Evolutionary conservation across 2,113 vertebrate species (phyloP), one percentile per base, ranked within the genome.

Genomic region (Macquaria ambigua): DNA sequence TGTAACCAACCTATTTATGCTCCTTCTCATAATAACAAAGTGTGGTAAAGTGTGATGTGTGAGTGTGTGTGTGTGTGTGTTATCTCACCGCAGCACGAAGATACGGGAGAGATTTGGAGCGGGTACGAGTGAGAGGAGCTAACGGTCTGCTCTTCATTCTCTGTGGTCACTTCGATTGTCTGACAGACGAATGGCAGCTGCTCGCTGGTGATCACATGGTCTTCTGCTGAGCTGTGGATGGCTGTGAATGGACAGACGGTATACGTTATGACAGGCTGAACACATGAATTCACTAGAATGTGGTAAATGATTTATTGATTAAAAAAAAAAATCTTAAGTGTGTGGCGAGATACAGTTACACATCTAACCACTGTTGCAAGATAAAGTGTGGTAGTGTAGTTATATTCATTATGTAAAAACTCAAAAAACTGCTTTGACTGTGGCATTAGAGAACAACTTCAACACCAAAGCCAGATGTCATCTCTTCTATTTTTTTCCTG

Each of bases 121-220:
- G 98, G 98, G 84, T 99, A 99, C 25, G 96, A 96, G 83, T 99
- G 97, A 59, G 97, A 97, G 94, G 97, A 97, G 94, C 95, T 97
- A 61, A 97, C 96, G 0, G 97, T 96, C 91, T 98, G 98, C 34
- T 99, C 98, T 1, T 99, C 98, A 0, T 97, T 98, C 92, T 99
- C 98, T 0, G 98, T 99, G 91, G 96, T 97, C 92, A 99, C 98
- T 86, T 99, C 98, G 6, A 99, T 98, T 7, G 98, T 98, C 88
- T 99, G 98, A 85, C 98, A 99, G 87, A 99, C 97, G 52, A 98
- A 98, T 0, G 98, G 98, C 6, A 98, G 97, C 67, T 99, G 97
- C 72, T 99, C 98, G 74, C 95, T 92, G 84, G 97, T 96, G 84
- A 99, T 97, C 94, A 99, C 93, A 28, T 97, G 96, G 82, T 98